Conservation (phyloP, 92 coral and sea anemone genomes). For the Desmophyllum pertusum region DNA sequence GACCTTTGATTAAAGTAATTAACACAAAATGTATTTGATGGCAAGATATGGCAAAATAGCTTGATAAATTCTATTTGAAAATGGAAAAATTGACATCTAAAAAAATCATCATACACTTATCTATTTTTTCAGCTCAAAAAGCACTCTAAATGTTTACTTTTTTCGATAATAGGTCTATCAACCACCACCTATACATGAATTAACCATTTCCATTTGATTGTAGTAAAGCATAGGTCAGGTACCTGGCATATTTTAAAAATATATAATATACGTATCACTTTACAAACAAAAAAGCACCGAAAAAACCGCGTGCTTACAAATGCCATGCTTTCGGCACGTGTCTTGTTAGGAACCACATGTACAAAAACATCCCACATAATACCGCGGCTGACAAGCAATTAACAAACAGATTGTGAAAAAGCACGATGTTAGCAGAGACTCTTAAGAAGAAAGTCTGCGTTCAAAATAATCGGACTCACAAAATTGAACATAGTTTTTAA, state of each 20-base stretch:
- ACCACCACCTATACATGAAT: neutral
- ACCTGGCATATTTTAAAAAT: neutral
- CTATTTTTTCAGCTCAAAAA: neutral
- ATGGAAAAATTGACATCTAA: too few relatives aligned
- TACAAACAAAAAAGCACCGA: neutral
- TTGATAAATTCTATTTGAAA: neutral
- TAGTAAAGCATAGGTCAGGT: neutral
- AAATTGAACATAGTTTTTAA: neutral
- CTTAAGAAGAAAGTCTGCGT: neutral
- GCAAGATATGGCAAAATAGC: neutral
- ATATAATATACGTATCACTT: conserved; percentile 4
- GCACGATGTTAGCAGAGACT: neutral
- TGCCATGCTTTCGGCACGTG: conserved; percentile 42
- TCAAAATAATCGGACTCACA: neutral
- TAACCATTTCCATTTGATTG: neutral
- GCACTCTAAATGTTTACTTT: neutral
- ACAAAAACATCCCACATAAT: conserved; percentile 1
- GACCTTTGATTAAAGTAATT: conserved; percentile 1
- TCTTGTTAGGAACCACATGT: conserved; percentile 12
- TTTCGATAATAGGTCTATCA: neutral
- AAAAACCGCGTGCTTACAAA: conserved; percentile 25
- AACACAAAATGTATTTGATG: neutral
- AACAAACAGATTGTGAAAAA: neutral
- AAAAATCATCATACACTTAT: neutral
- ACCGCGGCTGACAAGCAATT: conserved; percentile 1